A percentile compares a stretch with the other conserved stretches of the same genome.
Conservation (phyloP, 2,797 vertebrate genomes). For the Borostomias antarcticus region DNA sequence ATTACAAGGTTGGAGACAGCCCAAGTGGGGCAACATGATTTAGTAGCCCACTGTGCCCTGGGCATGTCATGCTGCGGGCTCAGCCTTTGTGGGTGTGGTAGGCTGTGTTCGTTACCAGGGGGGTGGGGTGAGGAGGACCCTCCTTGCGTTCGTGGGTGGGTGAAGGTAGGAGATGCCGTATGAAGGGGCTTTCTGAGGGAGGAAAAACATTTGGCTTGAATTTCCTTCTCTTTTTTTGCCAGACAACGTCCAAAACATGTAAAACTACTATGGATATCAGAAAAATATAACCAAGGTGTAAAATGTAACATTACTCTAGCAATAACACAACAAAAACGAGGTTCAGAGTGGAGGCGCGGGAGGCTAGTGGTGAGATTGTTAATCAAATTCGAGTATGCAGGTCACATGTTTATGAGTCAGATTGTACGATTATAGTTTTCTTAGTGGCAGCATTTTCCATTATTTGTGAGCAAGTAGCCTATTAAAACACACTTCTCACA, state of each 20-base stretch:
- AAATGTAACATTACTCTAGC: constrained; percentile 12
- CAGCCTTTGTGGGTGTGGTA: not conserved
- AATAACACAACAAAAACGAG: constrained; percentile 41
- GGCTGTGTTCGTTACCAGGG: constrained; percentile 5
- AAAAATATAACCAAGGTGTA: not conserved
- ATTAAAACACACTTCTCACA: constrained; percentile 49
- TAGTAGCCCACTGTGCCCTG: not conserved
- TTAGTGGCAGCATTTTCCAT: constrained; percentile 48
- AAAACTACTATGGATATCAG: not conserved
- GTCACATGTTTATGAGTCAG: constrained; percentile 40
- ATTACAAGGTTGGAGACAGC: not conserved
- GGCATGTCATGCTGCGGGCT: not conserved
- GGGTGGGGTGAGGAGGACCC: constrained; percentile 8
- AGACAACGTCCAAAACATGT: constrained; percentile 33
- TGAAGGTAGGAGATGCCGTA: constrained; percentile 15
- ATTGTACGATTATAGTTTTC: constrained; percentile 31
- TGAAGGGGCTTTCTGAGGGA: constrained; percentile 40
- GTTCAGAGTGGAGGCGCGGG: constrained; percentile 14
- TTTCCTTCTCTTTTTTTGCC: constrained; percentile 13
- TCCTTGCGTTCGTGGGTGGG: too few species aligned
- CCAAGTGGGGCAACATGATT: not conserved
- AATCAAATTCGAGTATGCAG: constrained; percentile 46
- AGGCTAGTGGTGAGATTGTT: constrained; percentile 22
- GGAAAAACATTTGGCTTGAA: constrained; percentile 30
- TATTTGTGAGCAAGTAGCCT: constrained; percentile 46